A percentile compares a stretch with the other conserved stretches of the same genome.
These are phyloP conservation scores for Pectinophora gossypiella DNA, from an alignment of 1,140 invertebrate genomes.

Conservation along the genomic window DNA sequence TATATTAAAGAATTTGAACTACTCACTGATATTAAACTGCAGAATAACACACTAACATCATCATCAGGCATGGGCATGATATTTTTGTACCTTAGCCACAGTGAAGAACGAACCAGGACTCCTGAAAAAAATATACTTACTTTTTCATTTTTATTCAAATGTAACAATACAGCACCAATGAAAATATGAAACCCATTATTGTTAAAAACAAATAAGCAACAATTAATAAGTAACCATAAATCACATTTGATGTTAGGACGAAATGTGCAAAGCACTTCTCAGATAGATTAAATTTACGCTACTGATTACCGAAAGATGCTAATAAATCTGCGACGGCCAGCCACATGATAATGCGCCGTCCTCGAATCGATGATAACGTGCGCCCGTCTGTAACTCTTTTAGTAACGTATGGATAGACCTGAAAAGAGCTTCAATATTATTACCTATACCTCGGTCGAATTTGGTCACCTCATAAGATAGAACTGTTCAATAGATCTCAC, in stretches of 20 bases:
- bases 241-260: neutral
- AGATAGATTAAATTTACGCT: no score
- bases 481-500: no score
- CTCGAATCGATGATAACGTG: slow-evolving; percentile 76
- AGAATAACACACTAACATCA: slow-evolving; percentile 81
- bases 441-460: slow-evolving; percentile 4
- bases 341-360: slow-evolving; percentile 85
- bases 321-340: slow-evolving; percentile 85
- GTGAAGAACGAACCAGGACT: slow-evolving; percentile 81
- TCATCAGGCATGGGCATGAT: slow-evolving; percentile 80
- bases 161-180: no score
- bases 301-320: slow-evolving; percentile 82
- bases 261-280: slow-evolving; percentile 9
- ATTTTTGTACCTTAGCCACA: slow-evolving; percentile 82
- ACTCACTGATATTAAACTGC: slow-evolving; percentile 84
- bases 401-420: slow-evolving; percentile 63
- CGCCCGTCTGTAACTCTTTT: slow-evolving; percentile 50
- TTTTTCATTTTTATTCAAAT: no score
- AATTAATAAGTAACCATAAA: neutral
- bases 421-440: no score
- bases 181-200: neutral
- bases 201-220: neutral
- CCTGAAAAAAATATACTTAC: no score
- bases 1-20: no score
- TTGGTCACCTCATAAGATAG: no score